Base-by-base conservation (phyloP, 2,888 invertebrate genomes). In the Leucozona laternaria region DNA sequence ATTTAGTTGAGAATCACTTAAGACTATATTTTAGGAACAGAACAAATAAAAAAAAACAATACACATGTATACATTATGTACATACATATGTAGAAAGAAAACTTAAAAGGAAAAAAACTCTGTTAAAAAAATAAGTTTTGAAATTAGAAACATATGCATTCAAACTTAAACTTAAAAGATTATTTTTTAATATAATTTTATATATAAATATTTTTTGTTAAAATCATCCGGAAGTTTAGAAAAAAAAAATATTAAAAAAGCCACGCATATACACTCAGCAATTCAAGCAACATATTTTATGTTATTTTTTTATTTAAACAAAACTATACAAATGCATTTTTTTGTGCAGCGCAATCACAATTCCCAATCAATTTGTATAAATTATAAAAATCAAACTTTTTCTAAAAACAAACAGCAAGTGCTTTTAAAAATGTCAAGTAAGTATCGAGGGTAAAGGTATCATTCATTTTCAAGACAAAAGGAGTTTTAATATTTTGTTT, bases 81-180 rank as follows among this genome's bases (percentile, higher is more conserved):
- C 22, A 48, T 31, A 25, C 4, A n/a, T 62, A 70, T 62, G 43
- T 50, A 37, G 25, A 68, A 25, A 50, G 11, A 48, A 57, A 66
- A 17, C 1, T 3, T 31, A 31, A 31, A 31, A 28, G 28, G 6
- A 40, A 79, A 45, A 62, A 70, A 71, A 75, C 20, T 66, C 37
- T 68, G 11, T 62, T 43, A 43, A 68, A 81, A 80, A 80, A 34
- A 50, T 13, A 40, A 80, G 53, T 64, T 66, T 70, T 79, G 48
- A 76, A 76, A 50, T 76, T 53, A 58, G 55, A 79, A 79, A 79
- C 79, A 79, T 79, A 48, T 80, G 64, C 80, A 80, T 80, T 80
- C 80, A 80, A 80, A 60, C 58, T 80, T 58, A 80, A 83, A 79
- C 20, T 62, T 34, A 62, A 48, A 53, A 50, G 31, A 13, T 37